Evolutionary conservation across 2,113 vertebrate species (phyloP).

Genomic region (Oncorhynchus mykiss): DNA sequence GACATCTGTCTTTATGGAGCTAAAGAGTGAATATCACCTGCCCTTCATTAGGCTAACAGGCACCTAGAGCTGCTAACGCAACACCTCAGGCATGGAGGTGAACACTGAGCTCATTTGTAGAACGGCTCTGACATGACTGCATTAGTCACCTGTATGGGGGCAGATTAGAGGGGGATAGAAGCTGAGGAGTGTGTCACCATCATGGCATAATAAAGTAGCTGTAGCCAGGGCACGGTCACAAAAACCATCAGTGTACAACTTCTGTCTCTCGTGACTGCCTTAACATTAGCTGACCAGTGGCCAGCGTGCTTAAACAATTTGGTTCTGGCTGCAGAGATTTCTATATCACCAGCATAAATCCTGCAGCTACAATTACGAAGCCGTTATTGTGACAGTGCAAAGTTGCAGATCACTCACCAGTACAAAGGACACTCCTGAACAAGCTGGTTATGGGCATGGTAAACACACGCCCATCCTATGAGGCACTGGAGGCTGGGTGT

Average conservation of each 20-base stretch:
- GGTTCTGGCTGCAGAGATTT: too few species aligned
- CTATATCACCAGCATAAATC: too few species aligned
- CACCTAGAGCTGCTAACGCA: background rate
- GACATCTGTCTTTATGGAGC: background rate
- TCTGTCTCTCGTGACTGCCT: too few species aligned
- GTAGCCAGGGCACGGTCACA: background rate
- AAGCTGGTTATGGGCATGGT: background rate
- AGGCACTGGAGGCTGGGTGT: background rate
- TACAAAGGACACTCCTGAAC: conserved; percentile 1
- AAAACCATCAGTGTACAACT: background rate
- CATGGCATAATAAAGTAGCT: too few species aligned
- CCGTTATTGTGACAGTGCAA: background rate
- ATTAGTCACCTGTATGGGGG: background rate
- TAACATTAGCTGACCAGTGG: too few species aligned
- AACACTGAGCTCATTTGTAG: background rate
- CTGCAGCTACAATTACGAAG: background rate
- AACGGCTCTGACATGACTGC: background rate
- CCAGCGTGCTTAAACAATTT: too few species aligned
- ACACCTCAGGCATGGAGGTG: background rate
- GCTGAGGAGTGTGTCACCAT: too few species aligned
- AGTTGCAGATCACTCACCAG: background rate
- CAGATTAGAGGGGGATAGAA: background rate
- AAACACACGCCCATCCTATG: background rate
- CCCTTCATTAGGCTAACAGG: background rate
- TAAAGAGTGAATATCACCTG: conserved; percentile 5